Base-by-base conservation (phyloP, 1,140 invertebrate species). In the Anastrepha ludens region DNA sequence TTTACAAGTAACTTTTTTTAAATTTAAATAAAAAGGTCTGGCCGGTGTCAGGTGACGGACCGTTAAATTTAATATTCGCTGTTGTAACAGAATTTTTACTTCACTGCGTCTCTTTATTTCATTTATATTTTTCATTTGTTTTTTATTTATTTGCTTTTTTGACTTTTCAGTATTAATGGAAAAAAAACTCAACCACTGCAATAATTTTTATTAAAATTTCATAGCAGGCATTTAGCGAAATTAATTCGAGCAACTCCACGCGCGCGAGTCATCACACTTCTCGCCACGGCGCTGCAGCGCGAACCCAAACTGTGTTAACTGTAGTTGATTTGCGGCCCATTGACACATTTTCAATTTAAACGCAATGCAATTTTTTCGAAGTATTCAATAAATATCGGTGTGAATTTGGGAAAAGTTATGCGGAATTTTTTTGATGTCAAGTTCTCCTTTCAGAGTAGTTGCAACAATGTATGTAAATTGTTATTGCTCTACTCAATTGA, bases 341-440 rank as follows among this genome's bases (percentile, higher is more conserved):
- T 15, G 67, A 74, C 39, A 74, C 44, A 74, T 6, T 74, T 74
- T 47, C 67, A 44, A 74, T 74, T 74, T 67, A 6, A 55, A 20
- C 62, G 8, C 62, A 3, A 8, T 13, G 17, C 67, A 47, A 41
- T 11, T 9, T 67, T 67, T 67, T 20, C 6, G 3, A 67, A 11
- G 20, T 0, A 39, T 44, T 70, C 65, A 47, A 17, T 70, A 41
- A 44, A 15, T 62, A 62, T 13, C 29, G 11, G 29, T 44, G 20
- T 62, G 60, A 13, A 17, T 62, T 15, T 15, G 39, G 41, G 5
- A 74, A 74, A 74, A 74, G 5, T 13, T 74, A 39, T 39, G 9
- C 8, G 29, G 39, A 3, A 44, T 41, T 47, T 74, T 74, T 47
- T 17, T 47, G 15, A 74, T 74, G 17, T 74, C 17, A 15, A 44